Base-by-base conservation (phyloP, 2,113 vertebrate species). In the Triplophysa rosa region DNA sequence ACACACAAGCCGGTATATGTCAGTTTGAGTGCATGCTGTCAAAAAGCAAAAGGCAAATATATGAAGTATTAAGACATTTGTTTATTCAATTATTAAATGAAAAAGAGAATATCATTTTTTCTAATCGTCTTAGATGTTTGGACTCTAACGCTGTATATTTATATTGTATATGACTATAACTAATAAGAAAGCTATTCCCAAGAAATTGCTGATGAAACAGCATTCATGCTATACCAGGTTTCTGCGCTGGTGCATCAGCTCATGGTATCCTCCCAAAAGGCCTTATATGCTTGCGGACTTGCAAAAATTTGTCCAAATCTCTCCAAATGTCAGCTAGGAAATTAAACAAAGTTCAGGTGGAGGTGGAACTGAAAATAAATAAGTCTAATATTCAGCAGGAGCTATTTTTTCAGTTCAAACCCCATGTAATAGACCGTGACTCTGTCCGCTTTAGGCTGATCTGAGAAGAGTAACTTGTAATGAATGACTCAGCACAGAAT, bases 291-390 rank as follows among this genome's bases (percentile, higher is more conserved):
- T 59, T 61, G 70, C 70, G 26, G 70, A 73, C 70, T 73, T 73
- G 19, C 26, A 58, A 40, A 45, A 67, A 6, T 73, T 42, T 73
- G 13, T 73, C n/a, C n/a, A 61, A 73, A 61, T n/a, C n/a, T 7
- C 70, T 73, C n/a, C n/a, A 61, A 73, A 61, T n/a, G 33, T 7
- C 70, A 73, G 70, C 33, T 23, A 61, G 14, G 56, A 59, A 17
- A 17, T 58, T 13, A 19, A 40, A 17, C n/a, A 73, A 24, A 45
- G 21, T 26, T 9, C 37, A 62, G 58, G 58, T 47, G 58, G 40
- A 62, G 21, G n/a, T 26, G 37, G 16, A 23, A 45, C 40, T 47
- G 16, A 62, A 63, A 45, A 45, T 24, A 62, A 47, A 62, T 74
- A 5, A 16, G 17, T 74, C 10, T 11, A 19, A 47, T 47, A 4